Evolutionary conservation across 2,888 invertebrate genomes (phyloP), one percentile per base, ranked within the genome.

Genomic region (Lymantria dispar): DNA sequence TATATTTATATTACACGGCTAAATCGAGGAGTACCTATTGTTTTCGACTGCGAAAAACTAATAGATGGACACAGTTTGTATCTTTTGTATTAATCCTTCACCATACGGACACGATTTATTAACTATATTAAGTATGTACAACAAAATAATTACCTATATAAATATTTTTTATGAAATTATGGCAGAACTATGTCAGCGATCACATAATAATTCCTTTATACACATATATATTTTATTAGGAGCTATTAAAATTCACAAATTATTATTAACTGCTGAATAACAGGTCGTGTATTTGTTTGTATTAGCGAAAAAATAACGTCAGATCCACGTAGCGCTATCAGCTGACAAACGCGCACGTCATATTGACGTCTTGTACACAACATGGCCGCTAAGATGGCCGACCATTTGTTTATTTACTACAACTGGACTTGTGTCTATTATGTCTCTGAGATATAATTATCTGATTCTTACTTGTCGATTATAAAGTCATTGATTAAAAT

Each of bases 301-400:
- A 60, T 51, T 43, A 47, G 15, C 49, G 51, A 48, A 54, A 50
- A 54, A 55, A 59, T 58, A 54, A 37, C 47, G 48, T 52, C 51
- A 52, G 58, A 57, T 64, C 68, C 66, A 71, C 73, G 73, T 78
- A 55, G 57, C 44, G 36, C 54, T 57, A 84, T 84, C 86, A 85
- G 81, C 86, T 85, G 86, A 82, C 74, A 72, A 58, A 52, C 50
- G 57, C 52, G 47, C 65, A 66, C 87, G 87, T 88, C 87, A 85
- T 66, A 58, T 72, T 78, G 80, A 83, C 80, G 80, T 80, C 65
- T 72, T 57, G 61, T 70, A 66, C 62, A 72, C 70, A 87, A 81
- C 62, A 88, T 87, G 87, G 86, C 82, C 63, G 77, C 62, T 78
- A 86, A 83, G 54, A 86, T 87, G 83, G 85, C 80, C 52, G 77